phyloP scores from a whole-genome alignment of 2,113 vertebrate genomes.

The Cryptotis parvus region DNA sequence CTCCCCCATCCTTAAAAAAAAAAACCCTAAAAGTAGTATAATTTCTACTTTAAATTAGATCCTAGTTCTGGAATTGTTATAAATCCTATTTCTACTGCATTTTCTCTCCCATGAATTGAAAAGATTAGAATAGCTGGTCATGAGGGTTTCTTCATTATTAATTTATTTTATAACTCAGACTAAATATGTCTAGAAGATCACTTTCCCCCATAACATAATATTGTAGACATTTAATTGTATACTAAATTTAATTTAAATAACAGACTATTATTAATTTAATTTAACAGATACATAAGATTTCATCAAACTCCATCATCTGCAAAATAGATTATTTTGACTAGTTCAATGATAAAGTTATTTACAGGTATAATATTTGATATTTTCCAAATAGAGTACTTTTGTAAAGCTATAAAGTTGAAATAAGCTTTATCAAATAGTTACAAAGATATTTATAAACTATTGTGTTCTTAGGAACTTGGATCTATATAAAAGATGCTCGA shows the following conservation, averaged over 20 bases:
- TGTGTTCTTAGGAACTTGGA: not conserved
- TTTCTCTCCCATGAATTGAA: not conserved
- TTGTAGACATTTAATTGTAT: not conserved
- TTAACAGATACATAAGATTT: not conserved
- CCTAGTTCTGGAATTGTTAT: not conserved
- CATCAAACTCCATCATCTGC: not conserved
- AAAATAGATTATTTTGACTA: not conserved
- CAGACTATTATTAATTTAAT: not conserved
- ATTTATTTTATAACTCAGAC: not conserved
- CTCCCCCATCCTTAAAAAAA: not conserved
- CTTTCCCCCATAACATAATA: not conserved
- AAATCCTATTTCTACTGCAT: not conserved
- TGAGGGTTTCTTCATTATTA: not conserved
- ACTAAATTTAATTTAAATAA: not conserved
- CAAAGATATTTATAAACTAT: not conserved
- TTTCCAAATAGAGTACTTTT: slow-evolving; percentile 6
- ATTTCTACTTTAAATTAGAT: not conserved
- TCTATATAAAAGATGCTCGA: not conserved
- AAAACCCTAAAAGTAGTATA: not conserved
- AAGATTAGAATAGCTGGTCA: not conserved
- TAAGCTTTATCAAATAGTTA: not conserved
- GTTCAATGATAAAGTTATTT: not conserved
- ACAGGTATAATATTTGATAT: not conserved
- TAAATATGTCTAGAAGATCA: not conserved
- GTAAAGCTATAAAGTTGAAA: not conserved